These are phyloP conservation scores for Cheilosia scutellata DNA, from an alignment of 2,888 invertebrate genomes.

Conservation along the genomic window DNA sequence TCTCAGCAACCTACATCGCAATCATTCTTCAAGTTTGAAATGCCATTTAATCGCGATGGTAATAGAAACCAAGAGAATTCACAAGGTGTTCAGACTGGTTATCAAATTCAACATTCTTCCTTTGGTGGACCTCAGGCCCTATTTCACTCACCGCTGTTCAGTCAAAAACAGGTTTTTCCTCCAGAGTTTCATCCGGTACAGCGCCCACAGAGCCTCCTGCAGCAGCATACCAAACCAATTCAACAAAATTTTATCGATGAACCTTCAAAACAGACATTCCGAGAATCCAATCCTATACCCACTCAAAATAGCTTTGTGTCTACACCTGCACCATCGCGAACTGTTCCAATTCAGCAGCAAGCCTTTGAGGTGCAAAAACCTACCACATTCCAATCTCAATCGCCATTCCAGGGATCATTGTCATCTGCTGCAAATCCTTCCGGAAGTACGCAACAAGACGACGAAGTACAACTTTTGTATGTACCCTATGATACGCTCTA, in stretches of 20 bases:
- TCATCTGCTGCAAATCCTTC: slow-evolving; percentile 75
- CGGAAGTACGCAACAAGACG: slow-evolving; percentile 82
- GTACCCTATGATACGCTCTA: slow-evolving; percentile 92
- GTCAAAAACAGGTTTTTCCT: slow-evolving; percentile 80
- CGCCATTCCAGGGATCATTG: slow-evolving; percentile 63
- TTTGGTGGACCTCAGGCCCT: slow-evolving; percentile 80
- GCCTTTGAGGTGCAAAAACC: slow-evolving; percentile 79
- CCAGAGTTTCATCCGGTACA: slow-evolving; percentile 80
- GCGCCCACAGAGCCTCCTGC: slow-evolving; percentile 78
- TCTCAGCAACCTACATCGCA: slow-evolving; percentile 83
- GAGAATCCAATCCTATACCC: slow-evolving; percentile 79
- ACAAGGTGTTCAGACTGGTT: slow-evolving; percentile 81
- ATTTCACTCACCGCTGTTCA: slow-evolving; percentile 81
- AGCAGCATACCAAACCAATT: slow-evolving; percentile 79
- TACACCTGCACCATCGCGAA: slow-evolving; percentile 80
- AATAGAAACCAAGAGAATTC: slow-evolving; percentile 73
- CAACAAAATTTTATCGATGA: slow-evolving; percentile 82
- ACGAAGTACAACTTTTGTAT: slow-evolving; percentile 91
- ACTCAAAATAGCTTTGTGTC: slow-evolving; percentile 79
- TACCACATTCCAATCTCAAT: slow-evolving; percentile 76
- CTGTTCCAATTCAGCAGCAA: slow-evolving; percentile 79
- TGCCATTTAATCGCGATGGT: slow-evolving; percentile 79
- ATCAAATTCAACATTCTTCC: slow-evolving; percentile 83
- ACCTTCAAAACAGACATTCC: slow-evolving; percentile 78
- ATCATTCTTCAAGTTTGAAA: slow-evolving; percentile 84